phyloP scores from a whole-genome alignment of 1,140 invertebrate species.

The Lasioglossum baleicum region DNA sequence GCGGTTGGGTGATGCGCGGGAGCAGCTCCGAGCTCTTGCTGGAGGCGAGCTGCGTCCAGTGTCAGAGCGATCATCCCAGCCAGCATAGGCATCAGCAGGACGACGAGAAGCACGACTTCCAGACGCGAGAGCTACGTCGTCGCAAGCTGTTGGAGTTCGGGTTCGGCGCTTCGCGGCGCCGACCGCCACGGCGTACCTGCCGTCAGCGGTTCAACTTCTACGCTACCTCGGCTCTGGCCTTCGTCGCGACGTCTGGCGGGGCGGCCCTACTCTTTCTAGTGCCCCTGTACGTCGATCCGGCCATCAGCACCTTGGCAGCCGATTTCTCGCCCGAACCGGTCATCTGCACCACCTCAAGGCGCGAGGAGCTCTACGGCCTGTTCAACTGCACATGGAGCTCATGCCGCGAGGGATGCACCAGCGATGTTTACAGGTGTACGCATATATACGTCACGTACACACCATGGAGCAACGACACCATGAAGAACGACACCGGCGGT shows the following conservation, averaged over 20 bases:
- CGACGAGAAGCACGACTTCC: slow-evolving; percentile 63
- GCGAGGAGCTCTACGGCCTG: slow-evolving; percentile 88
- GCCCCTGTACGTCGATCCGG: slow-evolving; percentile 93
- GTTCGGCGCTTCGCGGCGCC: slow-evolving; percentile 80
- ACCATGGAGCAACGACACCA: slow-evolving; percentile 69
- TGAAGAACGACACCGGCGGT: slow-evolving; percentile 51
- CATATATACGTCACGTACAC: slow-evolving; percentile 92
- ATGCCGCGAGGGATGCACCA: slow-evolving; percentile 93
- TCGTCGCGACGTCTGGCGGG: slow-evolving; percentile 89
- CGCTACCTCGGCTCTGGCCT: slow-evolving; percentile 88
- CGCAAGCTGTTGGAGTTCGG: slow-evolving; percentile 86
- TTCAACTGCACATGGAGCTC: slow-evolving; percentile 93
- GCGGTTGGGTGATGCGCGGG: slow-evolving; percentile 84
- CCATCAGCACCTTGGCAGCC: slow-evolving; percentile 91
- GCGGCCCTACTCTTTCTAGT: slow-evolving; percentile 92
- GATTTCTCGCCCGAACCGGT: slow-evolving; percentile 90
- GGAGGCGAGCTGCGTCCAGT: slow-evolving; percentile 79
- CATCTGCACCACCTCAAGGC: slow-evolving; percentile 86
- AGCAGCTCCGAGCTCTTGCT: slow-evolving; percentile 92
- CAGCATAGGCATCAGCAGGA: slow-evolving; percentile 34
- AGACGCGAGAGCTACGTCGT: slow-evolving; percentile 85
- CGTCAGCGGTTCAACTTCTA: slow-evolving; percentile 89
- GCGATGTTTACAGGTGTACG: slow-evolving; percentile 91
- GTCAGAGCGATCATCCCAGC: slow-evolving; percentile 50
- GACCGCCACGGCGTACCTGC: slow-evolving; percentile 84